phyloP scores from a whole-genome alignment of 2,797 vertebrate species.

The Chrysocyon brachyurus region DNA sequence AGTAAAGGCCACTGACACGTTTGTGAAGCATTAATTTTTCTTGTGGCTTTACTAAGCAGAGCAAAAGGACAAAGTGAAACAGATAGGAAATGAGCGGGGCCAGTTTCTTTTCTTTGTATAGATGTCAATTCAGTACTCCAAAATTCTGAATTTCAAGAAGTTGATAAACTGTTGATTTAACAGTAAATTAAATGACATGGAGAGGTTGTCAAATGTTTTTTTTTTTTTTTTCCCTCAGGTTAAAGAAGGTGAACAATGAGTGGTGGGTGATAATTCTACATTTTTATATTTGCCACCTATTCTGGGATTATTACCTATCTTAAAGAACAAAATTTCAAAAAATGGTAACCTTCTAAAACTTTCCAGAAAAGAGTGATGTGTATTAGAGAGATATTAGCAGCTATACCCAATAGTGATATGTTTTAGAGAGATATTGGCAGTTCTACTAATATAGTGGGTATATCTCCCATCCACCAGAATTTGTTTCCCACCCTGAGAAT shows the following conservation, averaged over 20 bases:
- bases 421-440: neutral
- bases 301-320: neutral
- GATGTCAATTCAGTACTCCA: neutral
- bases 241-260: neutral
- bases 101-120: neutral
- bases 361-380: slow-evolving; percentile 1
- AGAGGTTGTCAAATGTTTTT: neutral
- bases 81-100: neutral
- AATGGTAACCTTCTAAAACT: neutral
- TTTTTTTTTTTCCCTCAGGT: neutral
- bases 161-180: neutral
- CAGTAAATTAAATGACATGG: neutral
- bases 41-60: neutral
- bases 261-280: neutral
- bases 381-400: neutral
- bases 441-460: neutral
- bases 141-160: slow-evolving; percentile 1
- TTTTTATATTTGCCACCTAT: neutral
- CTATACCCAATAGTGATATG: neutral
- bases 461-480: neutral
- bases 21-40: neutral
- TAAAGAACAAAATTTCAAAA: neutral
- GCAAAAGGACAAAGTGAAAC: neutral
- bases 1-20: neutral
- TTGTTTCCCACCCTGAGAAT: slow-evolving; percentile 3